A percentile compares a stretch with the other conserved stretches of the same genome.
Evolutionary conservation across 2,113 vertebrate species (phyloP).

Genomic region (Salvelinus fontinalis): DNA sequence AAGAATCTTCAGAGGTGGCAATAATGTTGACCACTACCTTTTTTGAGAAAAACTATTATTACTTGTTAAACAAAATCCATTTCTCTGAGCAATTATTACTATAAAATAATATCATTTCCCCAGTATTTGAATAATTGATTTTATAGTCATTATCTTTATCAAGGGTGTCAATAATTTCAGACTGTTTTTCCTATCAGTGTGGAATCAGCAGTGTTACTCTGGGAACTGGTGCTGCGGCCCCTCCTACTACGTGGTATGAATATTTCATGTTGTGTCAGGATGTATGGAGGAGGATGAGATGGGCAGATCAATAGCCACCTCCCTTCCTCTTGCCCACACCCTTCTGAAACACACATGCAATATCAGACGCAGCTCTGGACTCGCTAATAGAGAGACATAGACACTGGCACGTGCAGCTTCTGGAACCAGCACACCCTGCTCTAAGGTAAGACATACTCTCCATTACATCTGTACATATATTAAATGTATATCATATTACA

Average conservation of each 20-base stretch:
- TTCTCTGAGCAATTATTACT: too few species aligned
- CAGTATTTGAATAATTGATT: too few species aligned
- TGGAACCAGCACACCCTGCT: background rate
- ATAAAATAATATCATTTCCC: too few species aligned
- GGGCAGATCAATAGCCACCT: background rate
- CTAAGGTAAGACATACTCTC: background rate
- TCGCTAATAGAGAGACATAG: background rate
- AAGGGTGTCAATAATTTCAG: too few species aligned
- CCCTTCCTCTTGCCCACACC: background rate
- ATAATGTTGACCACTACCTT: too few species aligned
- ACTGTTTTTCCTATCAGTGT: background rate
- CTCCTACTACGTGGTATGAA: background rate
- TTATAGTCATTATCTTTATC: too few species aligned
- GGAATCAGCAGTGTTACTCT: background rate
- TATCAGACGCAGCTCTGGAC: background rate
- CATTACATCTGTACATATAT: background rate
- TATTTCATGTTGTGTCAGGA: background rate
- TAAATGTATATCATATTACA: background rate
- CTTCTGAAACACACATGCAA: background rate
- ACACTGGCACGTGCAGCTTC: background rate
- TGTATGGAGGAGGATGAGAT: background rate
- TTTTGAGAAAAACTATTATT: too few species aligned
- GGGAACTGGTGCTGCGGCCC: background rate
- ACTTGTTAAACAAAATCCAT: too few species aligned
- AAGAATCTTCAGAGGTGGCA: too few species aligned